phyloP scores from a whole-genome alignment of 2,888 invertebrate genomes.

The Gryllus longicercus region DNA sequence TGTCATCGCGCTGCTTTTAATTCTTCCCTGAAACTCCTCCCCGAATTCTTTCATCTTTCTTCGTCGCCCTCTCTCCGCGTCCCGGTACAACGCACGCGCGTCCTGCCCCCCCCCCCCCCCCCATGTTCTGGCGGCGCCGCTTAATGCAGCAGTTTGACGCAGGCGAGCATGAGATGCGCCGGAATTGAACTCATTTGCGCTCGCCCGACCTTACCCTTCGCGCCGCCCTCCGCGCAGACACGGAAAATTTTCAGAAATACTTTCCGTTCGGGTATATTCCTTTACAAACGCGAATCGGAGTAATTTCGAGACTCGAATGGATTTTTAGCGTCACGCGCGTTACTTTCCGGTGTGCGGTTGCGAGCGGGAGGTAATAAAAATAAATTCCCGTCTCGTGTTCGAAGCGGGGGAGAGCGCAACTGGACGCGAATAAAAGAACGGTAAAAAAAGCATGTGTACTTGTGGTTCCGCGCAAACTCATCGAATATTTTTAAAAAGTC shows the following conservation, averaged over 20 bases:
- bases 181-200: not conserved
- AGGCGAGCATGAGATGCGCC: not conserved
- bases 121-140: not conserved
- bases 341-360: no score
- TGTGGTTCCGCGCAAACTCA: no score
- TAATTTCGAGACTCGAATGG: no score
- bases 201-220: not conserved
- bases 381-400: no score
- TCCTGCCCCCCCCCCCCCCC: not conserved
- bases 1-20: no score
- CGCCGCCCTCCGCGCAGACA: not conserved
- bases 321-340: no score
- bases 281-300: not conserved
- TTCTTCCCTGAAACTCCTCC: no score
- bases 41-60: not conserved
- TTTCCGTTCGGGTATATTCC: not conserved
- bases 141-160: constrained; percentile 10
- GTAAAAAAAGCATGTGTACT: no score
- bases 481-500: no score
- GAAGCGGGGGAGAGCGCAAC: no score
- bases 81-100: not conserved
- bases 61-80: not conserved
- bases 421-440: no score
- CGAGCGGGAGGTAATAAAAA: no score
- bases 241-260: not conserved